Evolutionary conservation across 2,797 vertebrate species (phyloP), one percentile per base, ranked within the genome.

Genomic region (Carduelis carduelis): DNA sequence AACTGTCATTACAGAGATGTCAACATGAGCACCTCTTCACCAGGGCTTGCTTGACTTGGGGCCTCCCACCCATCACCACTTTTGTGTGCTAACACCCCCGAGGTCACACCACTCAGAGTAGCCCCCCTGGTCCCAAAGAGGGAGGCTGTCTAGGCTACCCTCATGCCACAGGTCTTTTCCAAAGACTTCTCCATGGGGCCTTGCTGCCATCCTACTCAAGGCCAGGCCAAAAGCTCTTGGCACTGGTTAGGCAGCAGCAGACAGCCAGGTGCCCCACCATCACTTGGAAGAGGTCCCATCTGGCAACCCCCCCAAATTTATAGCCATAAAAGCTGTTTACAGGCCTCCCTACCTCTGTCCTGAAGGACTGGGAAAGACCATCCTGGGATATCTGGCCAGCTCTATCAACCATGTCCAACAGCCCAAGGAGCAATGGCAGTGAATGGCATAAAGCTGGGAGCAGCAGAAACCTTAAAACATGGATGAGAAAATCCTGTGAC

Each of bases 191-290:
- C 28, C 1, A 1, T 2, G 28, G 34, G 22, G 18, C 5, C 24
- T 24, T 0, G 2, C 43, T 2, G 7, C 53, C 44, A 30, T 46
- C 53, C n/a, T 11, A 13, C 23, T 15, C 2, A 0, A 63, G 24
- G 22, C 37, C 39, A 28, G 34, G n/a, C 27, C 14, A 12, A 28
- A 35, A 10, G n/a, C 23, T 61, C 47, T 57, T 0, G 0, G 46
- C 0, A 0, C 52, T 53, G 34, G 10, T 26, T 16, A 0, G 0
- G 52, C 44, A 74, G 69, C 8, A 14, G 75, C 24, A 27, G 55
- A 5, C n/a, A 60, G 46, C 13, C 28, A 59, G 70, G 32, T 23
- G 53, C 0, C 1, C 23, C 9, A 4, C 18, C 23, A 28, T 24
- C 35, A n/a, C 43, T 27, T 35, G 21, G 2, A 14, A 77, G 22